Evolutionary conservation across 2,113 vertebrate species (phyloP), one percentile per base, ranked within the genome.

Genomic region (Phycodurus eques): DNA sequence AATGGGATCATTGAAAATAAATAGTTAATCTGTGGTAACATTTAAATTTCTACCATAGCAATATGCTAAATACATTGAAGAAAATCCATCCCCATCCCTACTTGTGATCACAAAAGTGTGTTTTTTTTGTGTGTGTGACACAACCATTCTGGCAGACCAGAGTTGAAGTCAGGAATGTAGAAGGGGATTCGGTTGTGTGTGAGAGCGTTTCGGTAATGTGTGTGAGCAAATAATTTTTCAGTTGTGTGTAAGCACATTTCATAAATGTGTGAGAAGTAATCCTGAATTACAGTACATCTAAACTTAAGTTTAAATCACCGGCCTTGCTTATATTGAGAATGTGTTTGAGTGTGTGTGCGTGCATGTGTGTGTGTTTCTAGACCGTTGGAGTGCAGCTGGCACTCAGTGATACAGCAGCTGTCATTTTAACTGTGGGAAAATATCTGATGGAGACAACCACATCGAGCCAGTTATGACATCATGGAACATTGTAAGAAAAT

Each of bases 321-420:
- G 75, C 66, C 60, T 81, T 70, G 31, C 72, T 64, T 76, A 31
- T 61, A 69, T 14, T n/a, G 63, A 56, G 39, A 59, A 31, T 57
- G 49, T 77, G 56, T 6, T 39, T 39, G 35, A 39, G 56, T 60
- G 15, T 53, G 49, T 61, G 31, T 35, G 1, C 5, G 47, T 15
- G 61, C n/a, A n/a, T 72, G 33, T 64, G 56, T 35, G 15, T 19
- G 49, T 61, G 14, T 35, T 33, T 61, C 17, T 12, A 47, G 71
- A 77, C 78, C 71, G 71, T 86, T 86, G 79, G 72, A 76, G 65
- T 65, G 71, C 87, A 87, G 82, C 85, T 89, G 87, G 83, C 64
- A 67, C 69, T 76, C 62, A 31, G 69, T 9, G 43, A 56, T 72
- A 77, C 72, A 71, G 77, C 87, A 87, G 87, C 87, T 89, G 87